Conservation (phyloP, 2,113 vertebrate genomes). For the Accipiter cooperii region DNA sequence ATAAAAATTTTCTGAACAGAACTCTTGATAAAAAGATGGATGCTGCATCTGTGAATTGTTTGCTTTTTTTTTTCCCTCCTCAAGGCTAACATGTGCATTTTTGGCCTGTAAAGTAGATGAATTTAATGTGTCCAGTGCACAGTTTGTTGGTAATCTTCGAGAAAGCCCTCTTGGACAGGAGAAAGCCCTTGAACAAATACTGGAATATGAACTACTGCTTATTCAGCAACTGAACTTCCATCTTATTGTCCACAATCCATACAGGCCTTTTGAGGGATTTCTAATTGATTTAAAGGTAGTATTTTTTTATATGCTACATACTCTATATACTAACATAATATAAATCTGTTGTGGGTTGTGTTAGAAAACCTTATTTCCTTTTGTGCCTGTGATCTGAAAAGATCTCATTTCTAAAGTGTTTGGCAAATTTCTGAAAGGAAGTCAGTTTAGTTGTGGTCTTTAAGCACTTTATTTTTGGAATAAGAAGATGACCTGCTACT, state of each 20-base stretch:
- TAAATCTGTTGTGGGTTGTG: background rate
- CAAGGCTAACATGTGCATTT: conserved; percentile 90
- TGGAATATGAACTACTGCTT: conserved; percentile 91
- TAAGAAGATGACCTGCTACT: background rate
- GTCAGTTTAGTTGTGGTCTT: background rate
- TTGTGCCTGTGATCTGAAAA: background rate
- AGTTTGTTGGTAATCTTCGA: conserved; percentile 92
- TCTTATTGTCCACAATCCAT: conserved; percentile 93
- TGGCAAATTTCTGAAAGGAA: background rate
- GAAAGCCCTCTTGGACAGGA: conserved; percentile 86
- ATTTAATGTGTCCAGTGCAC: conserved; percentile 93
- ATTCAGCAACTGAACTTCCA: conserved; percentile 97
- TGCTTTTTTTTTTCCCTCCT: background rate
- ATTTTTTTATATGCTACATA: background rate
- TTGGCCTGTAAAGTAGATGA: conserved; percentile 97
- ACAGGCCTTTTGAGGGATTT: conserved; percentile 92
- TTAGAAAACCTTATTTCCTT: background rate
- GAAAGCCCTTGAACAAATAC: conserved; percentile 87
- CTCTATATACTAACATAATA: fast-evolving
- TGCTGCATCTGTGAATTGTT: background rate
- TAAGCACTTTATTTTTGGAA: background rate
- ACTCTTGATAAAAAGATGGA: background rate
- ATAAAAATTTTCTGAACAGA: background rate
- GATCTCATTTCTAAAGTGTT: background rate
- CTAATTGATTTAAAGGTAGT: conserved; percentile 93